These are phyloP conservation scores for Gadus chalcogrammus DNA, from an alignment of 2,113 vertebrate genomes.

Conservation along the genomic window DNA sequence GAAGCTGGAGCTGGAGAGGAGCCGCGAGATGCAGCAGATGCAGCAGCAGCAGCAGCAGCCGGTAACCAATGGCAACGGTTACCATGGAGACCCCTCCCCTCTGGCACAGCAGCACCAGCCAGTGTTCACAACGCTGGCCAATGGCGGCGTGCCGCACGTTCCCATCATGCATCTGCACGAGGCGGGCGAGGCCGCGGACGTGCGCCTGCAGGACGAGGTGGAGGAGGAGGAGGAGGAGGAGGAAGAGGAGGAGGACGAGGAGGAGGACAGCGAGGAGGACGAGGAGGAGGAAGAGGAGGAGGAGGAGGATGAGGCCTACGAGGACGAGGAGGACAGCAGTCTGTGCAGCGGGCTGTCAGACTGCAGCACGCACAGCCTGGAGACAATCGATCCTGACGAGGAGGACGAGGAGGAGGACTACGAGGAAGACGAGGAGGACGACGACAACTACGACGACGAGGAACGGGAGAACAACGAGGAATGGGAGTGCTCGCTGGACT, in stretches of 20 bases:
- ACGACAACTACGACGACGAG: conserved; percentile 78
- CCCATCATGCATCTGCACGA: conserved; percentile 84
- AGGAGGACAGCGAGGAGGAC: conserved; percentile 60
- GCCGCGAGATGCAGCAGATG: conserved; percentile 79
- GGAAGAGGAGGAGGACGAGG: conserved; percentile 49
- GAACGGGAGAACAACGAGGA: conserved; percentile 81
- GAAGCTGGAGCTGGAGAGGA: conserved; percentile 94
- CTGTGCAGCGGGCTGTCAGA: conserved; percentile 90
- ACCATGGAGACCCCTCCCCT: conserved; percentile 77
- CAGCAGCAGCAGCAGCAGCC: conserved; percentile 65
- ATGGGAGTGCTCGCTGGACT: conserved; percentile 77
- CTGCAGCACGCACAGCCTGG: conserved; percentile 91
- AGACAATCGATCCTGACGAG: conserved; percentile 83
- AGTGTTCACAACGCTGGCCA: conserved; percentile 78
- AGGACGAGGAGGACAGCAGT: conserved; percentile 87
- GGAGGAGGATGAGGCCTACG: conserved; percentile 63
- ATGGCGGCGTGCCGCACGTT: conserved; percentile 63
- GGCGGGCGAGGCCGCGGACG: conserved; percentile 63
- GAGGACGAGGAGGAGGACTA: conserved; percentile 80
- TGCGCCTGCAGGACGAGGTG: conserved; percentile 39
- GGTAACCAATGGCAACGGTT: conserved; percentile 81
- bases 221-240: conserved; percentile 65
- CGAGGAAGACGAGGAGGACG: conserved; percentile 65
- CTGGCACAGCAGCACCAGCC: conserved; percentile 77
- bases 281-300: conserved; percentile 65